Percentiles rank a stretch among this genome's conserved stretches.
phyloP scores from a whole-genome alignment of 64 coral and sea anemone genomes.

The Hydrozoanthus tunicans region DNA sequence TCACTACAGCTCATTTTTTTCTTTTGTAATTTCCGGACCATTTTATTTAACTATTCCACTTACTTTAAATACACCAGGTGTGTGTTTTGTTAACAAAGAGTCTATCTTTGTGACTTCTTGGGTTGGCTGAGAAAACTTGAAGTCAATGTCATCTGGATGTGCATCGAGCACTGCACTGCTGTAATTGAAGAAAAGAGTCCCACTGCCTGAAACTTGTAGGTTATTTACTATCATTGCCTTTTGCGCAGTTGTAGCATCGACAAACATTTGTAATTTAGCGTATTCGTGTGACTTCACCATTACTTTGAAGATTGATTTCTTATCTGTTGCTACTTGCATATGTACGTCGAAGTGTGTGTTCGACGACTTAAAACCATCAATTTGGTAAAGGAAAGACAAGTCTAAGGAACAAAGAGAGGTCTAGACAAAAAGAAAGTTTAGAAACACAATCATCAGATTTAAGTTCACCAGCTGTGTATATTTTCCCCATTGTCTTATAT shows the following conservation, averaged over 20 bases:
- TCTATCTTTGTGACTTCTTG: conserved; percentile 1
- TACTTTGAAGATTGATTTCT: conserved; percentile 24
- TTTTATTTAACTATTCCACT: background rate
- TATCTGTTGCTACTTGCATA: background rate
- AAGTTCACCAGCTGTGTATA: background rate
- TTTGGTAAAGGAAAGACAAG: background rate
- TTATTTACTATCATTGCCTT: background rate
- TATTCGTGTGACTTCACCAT: conserved; percentile 35
- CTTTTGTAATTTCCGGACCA: background rate
- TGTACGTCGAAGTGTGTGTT: background rate
- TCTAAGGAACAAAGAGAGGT: background rate
- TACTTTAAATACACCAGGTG: conserved; percentile 16
- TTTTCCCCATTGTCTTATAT: too few species aligned
- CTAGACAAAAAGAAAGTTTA: background rate
- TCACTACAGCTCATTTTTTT: background rate
- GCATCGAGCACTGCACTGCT: background rate
- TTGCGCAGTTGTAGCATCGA: conserved; percentile 40
- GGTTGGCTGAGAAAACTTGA: background rate
- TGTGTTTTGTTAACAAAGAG: background rate
- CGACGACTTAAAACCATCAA: background rate
- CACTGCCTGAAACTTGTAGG: background rate
- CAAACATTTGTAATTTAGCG: conserved; percentile 17
- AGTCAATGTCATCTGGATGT: background rate
- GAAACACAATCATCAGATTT: background rate
- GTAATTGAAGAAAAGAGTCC: conserved; percentile 23